A percentile compares a stretch with the other conserved stretches of the same genome.
Evolutionary conservation across 1,140 invertebrate species (phyloP).

Genomic region (Phthorimaea operculella): DNA sequence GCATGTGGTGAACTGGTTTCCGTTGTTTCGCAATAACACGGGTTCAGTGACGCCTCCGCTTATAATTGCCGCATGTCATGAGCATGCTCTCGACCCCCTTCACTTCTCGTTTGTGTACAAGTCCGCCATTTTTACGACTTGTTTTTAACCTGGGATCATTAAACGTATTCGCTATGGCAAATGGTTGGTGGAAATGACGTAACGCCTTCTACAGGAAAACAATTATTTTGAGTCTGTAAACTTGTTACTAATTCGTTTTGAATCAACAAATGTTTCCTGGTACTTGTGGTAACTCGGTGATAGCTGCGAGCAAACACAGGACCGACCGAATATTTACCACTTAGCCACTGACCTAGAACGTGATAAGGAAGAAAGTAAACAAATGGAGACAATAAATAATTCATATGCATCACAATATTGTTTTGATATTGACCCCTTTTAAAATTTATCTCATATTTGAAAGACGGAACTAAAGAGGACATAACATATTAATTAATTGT

Average conservation of each 20-base stretch:
- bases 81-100: constrained; percentile 45
- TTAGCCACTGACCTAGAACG: constrained; percentile 50
- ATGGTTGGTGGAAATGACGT: too few relatives aligned
- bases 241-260: too few relatives aligned
- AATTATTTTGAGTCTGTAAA: too few relatives aligned
- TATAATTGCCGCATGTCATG: constrained; percentile 61
- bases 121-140: not conserved
- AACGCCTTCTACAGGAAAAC: too few relatives aligned
- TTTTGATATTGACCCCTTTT: constrained; percentile 57
- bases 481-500: too few relatives aligned
- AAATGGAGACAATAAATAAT: constrained; percentile 52
- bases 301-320: too few relatives aligned
- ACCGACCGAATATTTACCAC: constrained; percentile 38
- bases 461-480: not conserved
- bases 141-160: not conserved
- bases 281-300: too few relatives aligned
- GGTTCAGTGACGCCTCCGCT: constrained; percentile 63
- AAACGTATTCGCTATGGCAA: not conserved
- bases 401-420: constrained; percentile 48
- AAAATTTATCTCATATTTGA: not conserved
- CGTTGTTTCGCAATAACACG: constrained; percentile 66
- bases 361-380: constrained; percentile 60
- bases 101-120: constrained; percentile 24
- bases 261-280: too few relatives aligned
- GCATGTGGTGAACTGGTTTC: constrained; percentile 56